A percentile compares a stretch with the other conserved stretches of the same genome.
These are phyloP conservation scores for Drosophila pseudotalamancana DNA, from an alignment of 2,888 invertebrate species.

Conservation along the genomic window DNA sequence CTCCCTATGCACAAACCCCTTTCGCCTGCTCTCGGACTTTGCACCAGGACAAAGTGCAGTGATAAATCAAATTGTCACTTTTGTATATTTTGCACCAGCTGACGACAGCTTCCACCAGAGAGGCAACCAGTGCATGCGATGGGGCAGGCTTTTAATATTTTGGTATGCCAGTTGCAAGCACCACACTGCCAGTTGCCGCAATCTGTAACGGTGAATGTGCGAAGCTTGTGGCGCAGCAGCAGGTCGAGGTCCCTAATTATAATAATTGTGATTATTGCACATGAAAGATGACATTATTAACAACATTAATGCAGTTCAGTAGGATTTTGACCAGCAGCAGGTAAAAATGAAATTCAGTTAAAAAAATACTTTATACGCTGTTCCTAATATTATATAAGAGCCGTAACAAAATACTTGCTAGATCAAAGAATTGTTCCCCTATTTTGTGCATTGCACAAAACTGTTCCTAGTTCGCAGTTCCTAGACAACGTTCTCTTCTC, in stretches of 20 bases:
- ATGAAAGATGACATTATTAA: conserved; percentile 72
- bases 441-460: no score
- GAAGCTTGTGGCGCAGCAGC: conserved; percentile 23
- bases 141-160: conserved; percentile 42
- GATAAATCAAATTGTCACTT: conserved; percentile 84
- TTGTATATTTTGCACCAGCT: conserved; percentile 79
- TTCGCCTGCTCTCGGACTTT: background rate
- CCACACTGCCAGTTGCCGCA: conserved; percentile 5
- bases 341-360: background rate
- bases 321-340: background rate
- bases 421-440: no score
- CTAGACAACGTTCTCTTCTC: no score
- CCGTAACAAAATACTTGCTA: no score
- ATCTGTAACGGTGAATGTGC: conserved; percentile 19
- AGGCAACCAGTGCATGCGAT: conserved; percentile 25
- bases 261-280: conserved; percentile 71
- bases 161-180: conserved; percentile 12
- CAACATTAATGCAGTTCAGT: conserved; percentile 52
- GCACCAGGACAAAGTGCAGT: conserved; percentile 76
- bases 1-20: no score
- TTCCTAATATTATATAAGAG: no score
- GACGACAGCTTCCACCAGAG: conserved; percentile 46
- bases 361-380: background rate
- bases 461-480: background rate
- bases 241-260: conserved; percentile 61